A percentile compares a stretch with the other conserved stretches of the same genome.
Conservation (phyloP, 2,888 invertebrate species). For the Cantharis rufa region DNA sequence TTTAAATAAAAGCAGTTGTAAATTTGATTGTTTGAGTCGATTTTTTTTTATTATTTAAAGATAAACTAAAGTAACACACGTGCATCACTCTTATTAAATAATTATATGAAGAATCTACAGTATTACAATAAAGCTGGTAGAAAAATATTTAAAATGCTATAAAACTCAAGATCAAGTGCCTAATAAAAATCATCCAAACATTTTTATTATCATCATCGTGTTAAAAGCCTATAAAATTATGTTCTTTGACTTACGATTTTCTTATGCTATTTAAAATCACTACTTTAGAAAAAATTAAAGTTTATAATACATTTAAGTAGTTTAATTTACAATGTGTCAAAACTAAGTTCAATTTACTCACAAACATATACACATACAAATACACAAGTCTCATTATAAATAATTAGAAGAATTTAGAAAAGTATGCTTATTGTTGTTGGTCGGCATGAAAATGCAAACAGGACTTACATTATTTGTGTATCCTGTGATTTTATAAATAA, state of each 20-base stretch:
- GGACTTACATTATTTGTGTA: neutral
- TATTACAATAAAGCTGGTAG: constrained; percentile 20
- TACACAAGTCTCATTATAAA: neutral
- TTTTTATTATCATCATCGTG: constrained; percentile 2
- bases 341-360: constrained; percentile 13
- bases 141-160: constrained; percentile 24
- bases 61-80: constrained; percentile 1
- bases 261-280: neutral
- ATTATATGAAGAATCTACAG: constrained; percentile 2
- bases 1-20: neutral
- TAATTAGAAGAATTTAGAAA: neutral
- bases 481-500: neutral
- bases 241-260: neutral
- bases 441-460: constrained; percentile 1
- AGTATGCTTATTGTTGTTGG: constrained; percentile 4
- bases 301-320: constrained; percentile 19
- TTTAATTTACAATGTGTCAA: constrained; percentile 24
- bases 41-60: neutral
- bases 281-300: constrained; percentile 6
- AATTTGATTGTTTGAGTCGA: neutral
- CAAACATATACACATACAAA: constrained; percentile 25
- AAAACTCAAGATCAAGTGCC: constrained; percentile 7
- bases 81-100: constrained; percentile 2
- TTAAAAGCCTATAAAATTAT: neutral
- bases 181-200: constrained; percentile 10